Percentiles rank a stretch among this genome's conserved stretches.
Conservation (phyloP, 2,888 invertebrate genomes). For the Pandemis cinnamomeana region DNA sequence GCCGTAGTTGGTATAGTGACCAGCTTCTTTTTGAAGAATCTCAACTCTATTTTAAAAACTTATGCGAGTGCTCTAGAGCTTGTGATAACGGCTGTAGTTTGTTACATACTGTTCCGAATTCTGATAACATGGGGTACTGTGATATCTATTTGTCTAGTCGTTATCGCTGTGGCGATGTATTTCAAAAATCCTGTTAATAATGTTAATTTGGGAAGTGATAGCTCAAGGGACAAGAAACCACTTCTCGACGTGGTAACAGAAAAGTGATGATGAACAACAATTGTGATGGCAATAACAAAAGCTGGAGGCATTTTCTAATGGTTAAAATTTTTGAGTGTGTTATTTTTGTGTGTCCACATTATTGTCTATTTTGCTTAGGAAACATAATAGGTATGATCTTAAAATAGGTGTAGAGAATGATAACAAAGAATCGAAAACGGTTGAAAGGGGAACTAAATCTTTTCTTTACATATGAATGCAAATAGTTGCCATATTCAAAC, state of each 20-base stretch:
- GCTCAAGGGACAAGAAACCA: conserved; percentile 60
- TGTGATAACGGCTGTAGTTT: conserved; percentile 94
- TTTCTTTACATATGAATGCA: too few relatives aligned
- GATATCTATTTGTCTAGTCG: conserved; percentile 92
- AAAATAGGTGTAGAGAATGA: too few relatives aligned
- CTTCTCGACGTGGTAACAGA: conserved; percentile 60
- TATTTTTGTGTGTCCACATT: too few relatives aligned
- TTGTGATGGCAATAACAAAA: neutral
- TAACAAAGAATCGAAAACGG: too few relatives aligned
- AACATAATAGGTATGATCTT: too few relatives aligned
- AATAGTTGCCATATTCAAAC: too few relatives aligned
- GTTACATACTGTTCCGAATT: conserved; percentile 93
- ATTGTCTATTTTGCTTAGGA: too few relatives aligned
- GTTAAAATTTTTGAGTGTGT: too few relatives aligned
- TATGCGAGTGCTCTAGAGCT: conserved; percentile 97
- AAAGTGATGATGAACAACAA: neutral
- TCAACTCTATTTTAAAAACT: conserved; percentile 97
- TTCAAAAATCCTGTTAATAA: conserved; percentile 94
- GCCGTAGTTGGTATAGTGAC: conserved; percentile 96
- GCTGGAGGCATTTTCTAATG: too few relatives aligned
- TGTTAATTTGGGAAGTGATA: conserved; percentile 46
- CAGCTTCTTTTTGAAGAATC: conserved; percentile 95
- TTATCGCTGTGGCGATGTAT: conserved; percentile 93
- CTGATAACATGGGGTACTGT: conserved; percentile 92
- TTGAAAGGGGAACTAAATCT: too few relatives aligned